phyloP scores from a whole-genome alignment of 2,113 vertebrate genomes.

The Synchiropus splendidus region DNA sequence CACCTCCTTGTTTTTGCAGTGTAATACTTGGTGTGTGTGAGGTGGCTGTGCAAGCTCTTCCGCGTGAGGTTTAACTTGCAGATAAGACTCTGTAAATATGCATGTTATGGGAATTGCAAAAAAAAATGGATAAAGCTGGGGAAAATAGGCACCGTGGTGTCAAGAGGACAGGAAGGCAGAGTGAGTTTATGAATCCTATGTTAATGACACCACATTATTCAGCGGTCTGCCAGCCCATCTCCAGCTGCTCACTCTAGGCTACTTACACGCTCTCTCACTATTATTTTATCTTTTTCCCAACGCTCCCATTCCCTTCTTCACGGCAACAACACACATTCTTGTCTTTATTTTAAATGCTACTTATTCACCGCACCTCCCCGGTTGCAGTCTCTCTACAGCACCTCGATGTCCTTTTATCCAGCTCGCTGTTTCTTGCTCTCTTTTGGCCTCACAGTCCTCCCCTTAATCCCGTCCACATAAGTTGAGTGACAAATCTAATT shows the following conservation, averaged over 20 bases:
- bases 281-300: constrained; percentile 17
- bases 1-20: too few species aligned
- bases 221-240: constrained; percentile 46
- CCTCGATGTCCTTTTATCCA: background rate
- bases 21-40: too few species aligned
- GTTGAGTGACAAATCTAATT: constrained; percentile 69
- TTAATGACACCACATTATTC: constrained; percentile 56
- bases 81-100: constrained; percentile 27
- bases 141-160: constrained; percentile 19
- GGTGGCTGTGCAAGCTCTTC: background rate
- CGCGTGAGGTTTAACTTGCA: constrained; percentile 30
- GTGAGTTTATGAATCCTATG: constrained; percentile 45
- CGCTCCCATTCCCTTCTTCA: constrained; percentile 18
- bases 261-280: constrained; percentile 14
- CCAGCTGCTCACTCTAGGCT: constrained; percentile 34
- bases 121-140: constrained; percentile 2
- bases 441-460: constrained; percentile 18
- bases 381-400: constrained; percentile 3
- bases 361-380: constrained; percentile 7
- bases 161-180: constrained; percentile 10
- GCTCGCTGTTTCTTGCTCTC: background rate
- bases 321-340: constrained; percentile 14
- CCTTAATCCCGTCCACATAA: constrained; percentile 53
- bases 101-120: constrained; percentile 43
- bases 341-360: constrained; percentile 24